These are phyloP conservation scores for Telmatochromis brichardi DNA, from an alignment of 2,113 vertebrate genomes.

Conservation along the genomic window DNA sequence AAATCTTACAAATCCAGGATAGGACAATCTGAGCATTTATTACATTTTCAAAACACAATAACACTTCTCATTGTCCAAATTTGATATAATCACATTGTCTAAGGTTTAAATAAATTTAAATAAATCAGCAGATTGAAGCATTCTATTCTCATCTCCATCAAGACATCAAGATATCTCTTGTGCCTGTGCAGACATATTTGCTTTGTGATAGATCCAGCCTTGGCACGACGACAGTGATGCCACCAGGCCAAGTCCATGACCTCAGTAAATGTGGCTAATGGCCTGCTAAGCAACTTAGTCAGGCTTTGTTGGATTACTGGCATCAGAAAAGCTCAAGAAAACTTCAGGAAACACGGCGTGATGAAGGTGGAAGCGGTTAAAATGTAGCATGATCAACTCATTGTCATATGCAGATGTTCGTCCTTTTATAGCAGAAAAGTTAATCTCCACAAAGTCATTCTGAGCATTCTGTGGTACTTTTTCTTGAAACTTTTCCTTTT, in stretches of 20 bases:
- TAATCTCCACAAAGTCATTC: fast-evolving
- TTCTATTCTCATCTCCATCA: background rate
- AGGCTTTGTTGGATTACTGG: background rate
- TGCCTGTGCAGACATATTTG: background rate
- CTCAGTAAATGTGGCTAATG: background rate
- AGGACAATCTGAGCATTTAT: fast-evolving
- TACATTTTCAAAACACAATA: background rate
- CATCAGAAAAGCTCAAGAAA: background rate
- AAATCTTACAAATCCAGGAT: background rate
- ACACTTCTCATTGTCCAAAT: background rate
- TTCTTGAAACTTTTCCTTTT: background rate
- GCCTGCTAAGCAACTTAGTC: background rate
- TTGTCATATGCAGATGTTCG: background rate
- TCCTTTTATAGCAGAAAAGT: background rate
- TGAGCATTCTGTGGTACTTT: background rate
- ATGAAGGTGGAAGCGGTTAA: background rate
- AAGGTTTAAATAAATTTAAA: background rate
- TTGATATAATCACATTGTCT: background rate
- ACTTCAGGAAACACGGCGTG: fast-evolving
- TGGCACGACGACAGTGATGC: background rate
- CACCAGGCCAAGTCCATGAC: background rate
- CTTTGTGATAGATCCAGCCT: background rate
- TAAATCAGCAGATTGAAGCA: background rate
- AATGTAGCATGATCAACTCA: background rate
- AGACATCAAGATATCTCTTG: background rate